These are phyloP conservation scores for Scrobipalpa atriplicella DNA, from an alignment of 2,888 invertebrate genomes.

Conservation along the genomic window DNA sequence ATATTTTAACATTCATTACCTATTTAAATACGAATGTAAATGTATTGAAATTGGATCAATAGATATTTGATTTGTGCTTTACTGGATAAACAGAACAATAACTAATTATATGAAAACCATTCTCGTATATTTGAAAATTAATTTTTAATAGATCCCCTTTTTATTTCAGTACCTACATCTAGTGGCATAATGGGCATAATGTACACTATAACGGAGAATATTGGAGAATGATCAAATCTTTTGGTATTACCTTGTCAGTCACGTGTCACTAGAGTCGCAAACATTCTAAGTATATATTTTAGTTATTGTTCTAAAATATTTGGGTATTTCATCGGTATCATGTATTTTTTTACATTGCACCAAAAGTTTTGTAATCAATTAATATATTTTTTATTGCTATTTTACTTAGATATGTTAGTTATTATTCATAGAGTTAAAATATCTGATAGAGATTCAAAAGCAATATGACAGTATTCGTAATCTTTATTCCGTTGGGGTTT, in stretches of 20 bases:
- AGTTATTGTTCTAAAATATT: neutral
- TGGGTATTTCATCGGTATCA: neutral
- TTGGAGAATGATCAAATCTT: no score
- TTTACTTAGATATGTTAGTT: neutral
- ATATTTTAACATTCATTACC: no score
- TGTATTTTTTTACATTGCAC: constrained; percentile 1
- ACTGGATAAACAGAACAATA: neutral
- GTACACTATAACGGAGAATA: no score
- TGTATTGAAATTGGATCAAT: neutral
- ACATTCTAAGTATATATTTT: no score
- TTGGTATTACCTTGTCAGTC: no score
- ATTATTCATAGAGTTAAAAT: neutral
- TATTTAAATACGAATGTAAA: neutral
- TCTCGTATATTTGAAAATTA: no score
- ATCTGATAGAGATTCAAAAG: constrained; percentile 55
- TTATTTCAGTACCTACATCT: no score
- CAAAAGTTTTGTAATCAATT: neutral
- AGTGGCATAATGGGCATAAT: no score
- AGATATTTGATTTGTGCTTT: neutral
- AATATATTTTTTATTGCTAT: neutral
- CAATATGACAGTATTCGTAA: constrained; percentile 68
- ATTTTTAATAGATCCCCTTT: no score
- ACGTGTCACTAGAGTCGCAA: no score
- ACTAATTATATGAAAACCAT: no score
- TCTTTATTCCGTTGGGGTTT: constrained; percentile 33